Base-by-base conservation (phyloP, 2,888 invertebrate genomes). In the Tetragonula carbonaria region DNA sequence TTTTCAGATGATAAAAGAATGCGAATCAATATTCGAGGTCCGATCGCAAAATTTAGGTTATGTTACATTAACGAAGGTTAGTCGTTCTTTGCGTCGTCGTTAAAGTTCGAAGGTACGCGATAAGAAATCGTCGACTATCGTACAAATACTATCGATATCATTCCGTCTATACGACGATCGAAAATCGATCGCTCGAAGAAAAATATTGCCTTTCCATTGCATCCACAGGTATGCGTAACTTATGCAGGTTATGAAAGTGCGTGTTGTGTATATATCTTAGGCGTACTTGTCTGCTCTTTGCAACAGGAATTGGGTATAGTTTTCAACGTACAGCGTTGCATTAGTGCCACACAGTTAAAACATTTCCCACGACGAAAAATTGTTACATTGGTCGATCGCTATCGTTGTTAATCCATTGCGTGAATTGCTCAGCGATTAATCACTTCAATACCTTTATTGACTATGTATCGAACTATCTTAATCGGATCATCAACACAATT, bases 301-400 rank as follows among this genome's bases (percentile, higher is more conserved):
- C 28, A 28, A 28, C 14, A 33, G 38, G 66, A 71, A 71, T 51
- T 51, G 33, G 57, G 57, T 67, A 28, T 28, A 81, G 51, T 67
- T 80, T 80, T 80, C 57, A 79, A 71, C 71, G 59, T 66, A 67
- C 50, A 80, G 53, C 53, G n/a, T 53, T 80, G 33, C 45, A 23
- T 80, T 51, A 80, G 80, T 80, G 66, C 28, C 80, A 80, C 71
- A 38, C 71, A 71, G 38, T 66, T 38, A 55, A 55, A 81, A 50
- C 14, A 45, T 59, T 72, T 62, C 28, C 50, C 70, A 53, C 28
- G 66, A 14, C 62, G 33, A 72, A 65, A 80, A 65, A 80, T 66
- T 59, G 67, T 5, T 79, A 57, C 57, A 66, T 57, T 80, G 68
- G 57, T 80, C 59, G 45, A 50, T 66, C 21, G 62, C 38, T 66